phyloP scores from a whole-genome alignment of 1,140 invertebrate genomes.

The Papilio xuthus region DNA sequence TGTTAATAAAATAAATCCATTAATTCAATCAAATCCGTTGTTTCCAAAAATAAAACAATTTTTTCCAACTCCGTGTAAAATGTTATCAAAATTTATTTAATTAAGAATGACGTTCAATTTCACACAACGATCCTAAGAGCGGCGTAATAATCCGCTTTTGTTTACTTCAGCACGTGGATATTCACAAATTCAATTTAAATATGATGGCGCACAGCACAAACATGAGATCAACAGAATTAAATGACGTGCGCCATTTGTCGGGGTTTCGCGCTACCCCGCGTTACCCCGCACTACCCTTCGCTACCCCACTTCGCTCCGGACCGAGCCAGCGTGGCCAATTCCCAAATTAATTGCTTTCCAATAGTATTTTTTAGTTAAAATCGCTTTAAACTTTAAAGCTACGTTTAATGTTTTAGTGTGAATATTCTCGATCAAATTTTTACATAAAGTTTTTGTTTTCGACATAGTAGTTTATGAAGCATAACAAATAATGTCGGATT shows the following conservation, averaged over 20 bases:
- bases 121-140: conserved; percentile 39
- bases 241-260: conserved; percentile 72
- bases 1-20: not conserved
- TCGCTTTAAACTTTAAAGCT: conserved; percentile 37
- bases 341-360: conserved; percentile 74
- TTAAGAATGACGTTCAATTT: conserved; percentile 37
- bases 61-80: not conserved
- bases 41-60: conserved; percentile 17
- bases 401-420: conserved; percentile 27
- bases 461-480: not conserved
- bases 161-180: conserved; percentile 62
- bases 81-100: conserved; percentile 25
- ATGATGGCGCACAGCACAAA: conserved; percentile 72
- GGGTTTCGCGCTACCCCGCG: conserved; percentile 48
- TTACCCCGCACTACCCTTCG: not conserved
- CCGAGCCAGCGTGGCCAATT: conserved; percentile 53
- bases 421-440: conserved; percentile 3
- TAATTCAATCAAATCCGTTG: not conserved
- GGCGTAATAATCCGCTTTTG: conserved; percentile 64
- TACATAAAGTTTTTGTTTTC: not conserved
- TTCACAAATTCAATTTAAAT: conserved; percentile 78
- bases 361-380: conserved; percentile 59
- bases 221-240: conserved; percentile 77
- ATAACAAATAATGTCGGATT: not conserved
- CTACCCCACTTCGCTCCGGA: conserved; percentile 45